These are phyloP conservation scores for Chaenodraco wilsoni DNA, from an alignment of 2,797 vertebrate species.

Conservation along the genomic window DNA sequence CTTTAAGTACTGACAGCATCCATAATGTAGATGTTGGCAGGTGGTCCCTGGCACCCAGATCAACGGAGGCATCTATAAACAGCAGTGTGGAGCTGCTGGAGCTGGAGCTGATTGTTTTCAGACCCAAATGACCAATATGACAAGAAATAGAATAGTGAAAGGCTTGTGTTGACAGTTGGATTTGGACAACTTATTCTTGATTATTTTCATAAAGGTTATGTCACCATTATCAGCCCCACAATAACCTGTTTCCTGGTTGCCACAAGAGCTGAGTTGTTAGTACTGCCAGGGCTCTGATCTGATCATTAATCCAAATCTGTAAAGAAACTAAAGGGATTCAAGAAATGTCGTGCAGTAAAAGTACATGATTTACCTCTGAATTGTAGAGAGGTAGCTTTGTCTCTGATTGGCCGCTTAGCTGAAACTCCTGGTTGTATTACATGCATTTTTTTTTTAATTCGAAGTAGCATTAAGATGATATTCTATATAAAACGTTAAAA, in stretches of 20 bases:
- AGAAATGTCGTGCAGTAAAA: too few species aligned
- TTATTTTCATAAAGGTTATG: neutral
- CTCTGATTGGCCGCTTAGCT: neutral
- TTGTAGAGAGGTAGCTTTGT: too few species aligned
- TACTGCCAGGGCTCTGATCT: neutral
- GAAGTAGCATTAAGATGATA: neutral
- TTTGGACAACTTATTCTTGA: conserved; percentile 1
- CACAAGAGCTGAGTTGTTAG: conserved; percentile 4
- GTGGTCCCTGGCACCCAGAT: conserved; percentile 28
- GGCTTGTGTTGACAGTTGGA: neutral
- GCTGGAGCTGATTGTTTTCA: neutral
- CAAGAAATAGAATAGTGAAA: neutral
- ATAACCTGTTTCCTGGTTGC: neutral
- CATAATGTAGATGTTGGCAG: neutral
- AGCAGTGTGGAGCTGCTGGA: conserved; percentile 19
- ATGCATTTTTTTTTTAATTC: neutral
- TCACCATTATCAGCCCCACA: neutral
- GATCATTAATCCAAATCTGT: too few species aligned
- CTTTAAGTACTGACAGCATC: neutral
- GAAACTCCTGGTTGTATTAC: neutral
- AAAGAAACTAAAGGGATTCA: too few species aligned
- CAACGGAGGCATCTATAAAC: conserved; percentile 47
- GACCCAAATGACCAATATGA: neutral
- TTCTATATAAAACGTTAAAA: neutral
- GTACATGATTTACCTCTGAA: too few species aligned